A percentile compares a stretch with the other conserved stretches of the same genome.
phyloP scores from a whole-genome alignment of 2,888 invertebrate species.

The Agrypnus murinus region DNA sequence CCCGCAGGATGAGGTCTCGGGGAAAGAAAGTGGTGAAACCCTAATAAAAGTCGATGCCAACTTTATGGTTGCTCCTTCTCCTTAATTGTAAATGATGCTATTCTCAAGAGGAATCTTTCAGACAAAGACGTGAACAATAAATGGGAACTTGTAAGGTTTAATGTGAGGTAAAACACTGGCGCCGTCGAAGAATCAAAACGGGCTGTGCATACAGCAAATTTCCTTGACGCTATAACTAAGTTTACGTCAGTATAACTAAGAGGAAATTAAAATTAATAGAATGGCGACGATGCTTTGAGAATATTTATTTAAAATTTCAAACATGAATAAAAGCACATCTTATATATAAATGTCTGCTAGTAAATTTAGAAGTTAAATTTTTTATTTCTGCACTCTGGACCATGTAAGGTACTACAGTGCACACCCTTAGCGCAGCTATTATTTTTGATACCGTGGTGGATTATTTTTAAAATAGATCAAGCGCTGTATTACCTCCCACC shows the following conservation, averaged over 20 bases:
- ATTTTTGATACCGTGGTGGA: too few relatives aligned
- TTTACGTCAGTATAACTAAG: background rate
- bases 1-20: slow-evolving; percentile 13
- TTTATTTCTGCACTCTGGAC: too few relatives aligned
- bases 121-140: slow-evolving; percentile 26
- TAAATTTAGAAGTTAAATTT: too few relatives aligned
- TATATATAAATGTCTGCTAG: too few relatives aligned
- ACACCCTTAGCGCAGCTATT: too few relatives aligned
- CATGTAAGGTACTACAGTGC: too few relatives aligned
- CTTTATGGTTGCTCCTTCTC: slow-evolving; percentile 32
- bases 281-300: background rate
- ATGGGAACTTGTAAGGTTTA: background rate
- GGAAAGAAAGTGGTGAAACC: slow-evolving; percentile 35
- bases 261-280: background rate
- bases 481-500: too few relatives aligned
- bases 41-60: slow-evolving; percentile 32
- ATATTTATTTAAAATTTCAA: slow-evolving; percentile 23
- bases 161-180: slow-evolving; percentile 1
- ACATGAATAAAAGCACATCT: too few relatives aligned
- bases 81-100: slow-evolving; percentile 32
- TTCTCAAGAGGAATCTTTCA: slow-evolving; percentile 26
- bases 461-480: too few relatives aligned
- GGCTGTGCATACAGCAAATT: background rate
- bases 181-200: slow-evolving; percentile 9
- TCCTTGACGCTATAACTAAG: background rate